phyloP scores from a whole-genome alignment of 2,888 invertebrate species.

The Melanostoma mellinum region DNA sequence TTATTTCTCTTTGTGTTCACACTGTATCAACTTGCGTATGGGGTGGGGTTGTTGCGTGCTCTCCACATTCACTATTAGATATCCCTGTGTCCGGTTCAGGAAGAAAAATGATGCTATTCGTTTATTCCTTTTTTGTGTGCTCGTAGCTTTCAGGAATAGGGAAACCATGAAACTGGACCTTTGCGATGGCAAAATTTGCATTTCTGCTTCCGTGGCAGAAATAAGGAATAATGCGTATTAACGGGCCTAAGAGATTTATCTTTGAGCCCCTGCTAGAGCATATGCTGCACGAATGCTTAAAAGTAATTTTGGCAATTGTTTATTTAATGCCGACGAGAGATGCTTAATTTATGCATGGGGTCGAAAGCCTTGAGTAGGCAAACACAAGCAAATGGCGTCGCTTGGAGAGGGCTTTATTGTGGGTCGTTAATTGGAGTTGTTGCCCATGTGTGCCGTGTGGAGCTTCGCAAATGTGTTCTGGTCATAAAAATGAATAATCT shows the following conservation, averaged over 20 bases:
- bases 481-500: conserved; percentile 57
- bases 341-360: conserved; percentile 55
- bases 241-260: conserved; percentile 49
- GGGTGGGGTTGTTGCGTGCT: conserved; percentile 21
- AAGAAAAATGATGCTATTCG: conserved; percentile 46
- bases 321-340: conserved; percentile 39
- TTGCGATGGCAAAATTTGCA: conserved; percentile 47
- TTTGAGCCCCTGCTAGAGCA: conserved; percentile 18
- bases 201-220: conserved; percentile 55
- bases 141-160: not conserved
- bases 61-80: conserved; percentile 8
- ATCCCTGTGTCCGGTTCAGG: conserved; percentile 45
- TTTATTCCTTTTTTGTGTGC: conserved; percentile 11
- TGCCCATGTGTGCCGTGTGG: conserved; percentile 33
- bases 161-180: conserved; percentile 25
- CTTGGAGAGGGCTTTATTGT: conserved; percentile 8
- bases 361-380: conserved; percentile 15
- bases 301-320: conserved; percentile 66
- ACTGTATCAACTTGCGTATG: conserved; percentile 25
- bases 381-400: conserved; percentile 16
- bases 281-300: conserved; percentile 54
- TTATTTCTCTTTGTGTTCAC: conserved; percentile 42
- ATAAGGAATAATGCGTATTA: conserved; percentile 23
- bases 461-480: conserved; percentile 27
- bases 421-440: conserved; percentile 58